phyloP scores from a whole-genome alignment of 2,888 invertebrate genomes.

The Craniophora ligustri region DNA sequence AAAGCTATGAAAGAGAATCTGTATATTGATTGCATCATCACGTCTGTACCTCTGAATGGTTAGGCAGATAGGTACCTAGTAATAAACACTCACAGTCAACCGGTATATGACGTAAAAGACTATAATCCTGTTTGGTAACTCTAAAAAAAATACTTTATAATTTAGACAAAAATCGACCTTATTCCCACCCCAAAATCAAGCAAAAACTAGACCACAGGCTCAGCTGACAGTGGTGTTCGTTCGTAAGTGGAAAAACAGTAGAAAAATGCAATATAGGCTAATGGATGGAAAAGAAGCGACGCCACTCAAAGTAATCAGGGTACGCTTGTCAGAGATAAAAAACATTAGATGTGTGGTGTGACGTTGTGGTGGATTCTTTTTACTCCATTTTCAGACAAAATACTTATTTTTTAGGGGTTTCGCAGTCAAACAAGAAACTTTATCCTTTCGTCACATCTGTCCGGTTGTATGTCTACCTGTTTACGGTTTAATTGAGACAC shows the following conservation, averaged over 20 bases:
- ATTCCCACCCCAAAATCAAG: not conserved
- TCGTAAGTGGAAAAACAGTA: constrained; percentile 2
- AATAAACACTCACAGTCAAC: too few species aligned
- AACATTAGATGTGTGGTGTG: constrained; percentile 28
- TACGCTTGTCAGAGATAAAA: constrained; percentile 37
- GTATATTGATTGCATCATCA: too few species aligned
- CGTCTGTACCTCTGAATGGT: too few species aligned
- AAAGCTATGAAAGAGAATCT: too few species aligned
- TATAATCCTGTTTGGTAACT: too few species aligned
- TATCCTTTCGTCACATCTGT: too few species aligned
- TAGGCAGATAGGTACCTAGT: too few species aligned
- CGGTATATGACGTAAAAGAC: too few species aligned
- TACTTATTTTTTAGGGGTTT: not conserved
- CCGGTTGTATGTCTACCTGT: too few species aligned
- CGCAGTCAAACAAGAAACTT: not conserved
- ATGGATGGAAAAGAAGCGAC: constrained; percentile 48
- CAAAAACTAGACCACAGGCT: not conserved
- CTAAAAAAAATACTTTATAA: not conserved
- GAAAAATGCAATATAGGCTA: constrained; percentile 43
- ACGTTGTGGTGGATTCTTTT: constrained; percentile 1
- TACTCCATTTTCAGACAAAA: not conserved
- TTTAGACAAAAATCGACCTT: not conserved
- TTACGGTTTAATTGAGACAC: too few species aligned
- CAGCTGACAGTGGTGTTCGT: not conserved
- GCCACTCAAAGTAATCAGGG: constrained; percentile 35